phyloP scores from a whole-genome alignment of 1,140 invertebrate genomes.

The Steinernema feltiae region DNA sequence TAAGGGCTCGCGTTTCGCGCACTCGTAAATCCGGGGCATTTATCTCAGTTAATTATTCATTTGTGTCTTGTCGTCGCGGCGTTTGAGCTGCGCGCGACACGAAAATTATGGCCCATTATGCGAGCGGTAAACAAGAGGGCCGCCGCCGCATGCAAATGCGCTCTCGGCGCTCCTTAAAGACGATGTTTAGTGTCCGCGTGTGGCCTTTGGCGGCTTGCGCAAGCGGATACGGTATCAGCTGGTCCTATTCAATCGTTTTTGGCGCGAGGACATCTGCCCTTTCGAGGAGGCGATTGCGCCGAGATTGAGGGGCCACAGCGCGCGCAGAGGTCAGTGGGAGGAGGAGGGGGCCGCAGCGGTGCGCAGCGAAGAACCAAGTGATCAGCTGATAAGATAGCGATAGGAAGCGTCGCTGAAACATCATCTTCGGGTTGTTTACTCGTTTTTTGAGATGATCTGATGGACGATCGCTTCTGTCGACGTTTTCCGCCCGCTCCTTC shows the following conservation, averaged over 20 bases:
- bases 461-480: not conserved
- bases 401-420: not conserved
- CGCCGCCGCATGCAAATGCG: slow-evolving; percentile 9
- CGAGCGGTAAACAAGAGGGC: slow-evolving; percentile 13
- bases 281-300: not conserved
- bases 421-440: not conserved
- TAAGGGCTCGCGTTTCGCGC: slow-evolving; percentile 9
- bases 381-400: not conserved
- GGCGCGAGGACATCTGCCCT: not conserved
- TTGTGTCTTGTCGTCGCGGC: not conserved
- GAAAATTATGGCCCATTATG: slow-evolving; percentile 15
- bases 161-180: slow-evolving; percentile 4
- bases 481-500: not conserved
- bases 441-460: not conserved
- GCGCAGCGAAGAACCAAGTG: not conserved
- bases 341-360: not conserved
- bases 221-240: slow-evolving; percentile 15
- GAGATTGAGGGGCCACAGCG: not conserved
- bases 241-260: slow-evolving; percentile 11
- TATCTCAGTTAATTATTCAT: slow-evolving; percentile 14
- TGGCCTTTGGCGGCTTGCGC: not conserved
- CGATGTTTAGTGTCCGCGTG: not conserved
- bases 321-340: not conserved
- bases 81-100: not conserved
- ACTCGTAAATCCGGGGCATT: slow-evolving; percentile 6